Base-by-base conservation (phyloP, 2,113 vertebrate species). In the Brienomyrus brachyistius region DNA sequence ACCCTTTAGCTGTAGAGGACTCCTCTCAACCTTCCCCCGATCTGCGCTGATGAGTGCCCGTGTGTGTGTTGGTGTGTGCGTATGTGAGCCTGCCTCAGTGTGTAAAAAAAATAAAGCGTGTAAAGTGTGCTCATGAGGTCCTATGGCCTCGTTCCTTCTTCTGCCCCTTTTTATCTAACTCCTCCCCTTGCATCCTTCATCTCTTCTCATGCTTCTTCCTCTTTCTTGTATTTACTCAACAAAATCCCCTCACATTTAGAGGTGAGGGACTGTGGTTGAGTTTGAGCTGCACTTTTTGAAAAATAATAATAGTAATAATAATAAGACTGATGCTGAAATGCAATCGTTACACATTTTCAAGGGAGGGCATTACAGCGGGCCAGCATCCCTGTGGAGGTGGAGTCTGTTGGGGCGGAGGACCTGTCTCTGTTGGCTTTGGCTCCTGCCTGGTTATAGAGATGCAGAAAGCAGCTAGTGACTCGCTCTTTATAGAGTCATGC, bases 281-380 rank as follows among this genome's bases (percentile, higher is more conserved):
- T 59, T 48, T 35, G 80, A 86, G 54, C 89, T 89, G 89, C 89
- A 89, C 89, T 89, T 89, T 89, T 89, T 89, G 19, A 48, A 45
- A 21, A 56, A 56, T 56, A 89, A 52, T 80, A 83, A 89, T 82
- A 82, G 74, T 89, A 89, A 89, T 83, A 89, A 89, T 59, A 56
- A 89, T 59, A 89, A 56, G 27, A 83, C 21, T 83, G 52, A 56
- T 89, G 40, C 23, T 86, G 89, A 89, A 89, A 89, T 89, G 89
- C 89, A 89, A 89, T 40, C 40, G 80, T 89, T 66, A 45, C 52
- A 48, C 51, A 70, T 56, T 89, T 89, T 50, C 7, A 86, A 74
- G 84, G 89, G 89, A 52, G 89, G 84, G 83, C 50, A 54, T 66
- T 31, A 51, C 45, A 87, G 83, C 62, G 54, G 89, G 56, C 51